These are phyloP conservation scores for Odontocolon sp. DNA, from an alignment of 2,888 invertebrate genomes.

Conservation along the genomic window DNA sequence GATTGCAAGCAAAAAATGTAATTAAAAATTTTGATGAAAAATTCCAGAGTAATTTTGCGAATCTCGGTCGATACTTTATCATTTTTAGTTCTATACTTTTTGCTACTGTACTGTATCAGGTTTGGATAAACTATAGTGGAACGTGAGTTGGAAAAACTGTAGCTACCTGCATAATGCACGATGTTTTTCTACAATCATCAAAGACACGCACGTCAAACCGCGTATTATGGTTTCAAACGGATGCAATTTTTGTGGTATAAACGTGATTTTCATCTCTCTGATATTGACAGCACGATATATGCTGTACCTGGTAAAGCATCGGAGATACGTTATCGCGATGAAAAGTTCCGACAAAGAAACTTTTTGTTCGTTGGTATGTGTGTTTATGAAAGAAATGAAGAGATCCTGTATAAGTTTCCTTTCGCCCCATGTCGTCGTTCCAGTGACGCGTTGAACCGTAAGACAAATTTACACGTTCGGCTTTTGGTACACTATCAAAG, in stretches of 20 bases:
- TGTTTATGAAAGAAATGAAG: no score
- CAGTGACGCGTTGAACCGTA: no score
- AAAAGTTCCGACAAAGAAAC: background rate
- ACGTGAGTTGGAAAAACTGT: background rate
- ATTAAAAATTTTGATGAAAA: no score
- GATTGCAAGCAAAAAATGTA: no score
- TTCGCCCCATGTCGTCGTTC: no score
- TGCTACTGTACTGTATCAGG: constrained; percentile 14
- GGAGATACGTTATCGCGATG: background rate
- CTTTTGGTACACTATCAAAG: no score
- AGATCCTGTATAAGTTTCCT: no score
- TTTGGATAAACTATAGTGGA: background rate
- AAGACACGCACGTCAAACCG: background rate
- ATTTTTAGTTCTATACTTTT: no score
- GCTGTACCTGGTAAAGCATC: background rate
- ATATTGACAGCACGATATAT: background rate
- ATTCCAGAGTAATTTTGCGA: no score
- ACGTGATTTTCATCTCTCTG: constrained; percentile 24
- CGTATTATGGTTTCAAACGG: background rate
- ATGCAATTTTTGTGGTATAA: constrained; percentile 15
- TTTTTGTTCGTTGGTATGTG: no score
- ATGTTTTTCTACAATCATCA: constrained; percentile 11
- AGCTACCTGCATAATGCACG: constrained; percentile 6
- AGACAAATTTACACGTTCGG: no score
- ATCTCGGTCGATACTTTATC: no score